phyloP scores from a whole-genome alignment of 2,797 vertebrate species.

The Bucorvus abyssinicus region DNA sequence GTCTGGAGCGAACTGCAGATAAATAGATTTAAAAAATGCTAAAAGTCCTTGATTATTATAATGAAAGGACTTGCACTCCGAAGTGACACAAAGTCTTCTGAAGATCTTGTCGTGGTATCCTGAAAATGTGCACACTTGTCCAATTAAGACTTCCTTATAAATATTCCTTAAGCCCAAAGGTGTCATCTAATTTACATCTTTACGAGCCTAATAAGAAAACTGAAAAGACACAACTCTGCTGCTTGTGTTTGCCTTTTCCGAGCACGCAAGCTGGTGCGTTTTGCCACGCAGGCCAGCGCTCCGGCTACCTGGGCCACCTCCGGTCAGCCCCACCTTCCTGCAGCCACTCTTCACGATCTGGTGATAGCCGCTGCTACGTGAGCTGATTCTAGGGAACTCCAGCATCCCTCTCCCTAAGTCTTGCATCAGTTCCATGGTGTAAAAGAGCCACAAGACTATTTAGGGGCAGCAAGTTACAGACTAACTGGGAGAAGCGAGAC shows the following conservation, averaged over 20 bases:
- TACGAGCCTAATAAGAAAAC: not conserved
- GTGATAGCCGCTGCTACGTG: not conserved
- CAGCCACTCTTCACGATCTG: rapidly evolving
- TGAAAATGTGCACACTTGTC: not conserved
- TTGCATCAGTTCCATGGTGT: not conserved
- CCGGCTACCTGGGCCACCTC: not conserved
- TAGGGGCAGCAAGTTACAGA: not conserved
- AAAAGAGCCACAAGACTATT: not conserved
- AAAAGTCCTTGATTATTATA: not conserved
- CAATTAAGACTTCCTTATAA: not conserved
- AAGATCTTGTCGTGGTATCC: not conserved
- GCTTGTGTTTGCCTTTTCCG: not conserved
- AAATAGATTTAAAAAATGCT: not conserved
- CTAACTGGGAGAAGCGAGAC: not conserved
- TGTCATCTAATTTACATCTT: not conserved
- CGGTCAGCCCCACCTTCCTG: not conserved
- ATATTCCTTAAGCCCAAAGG: not conserved
- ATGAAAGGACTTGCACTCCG: not conserved
- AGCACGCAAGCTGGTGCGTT: not conserved
- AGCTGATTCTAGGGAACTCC: not conserved
- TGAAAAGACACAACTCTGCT: not conserved
- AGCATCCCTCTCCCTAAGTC: not conserved
- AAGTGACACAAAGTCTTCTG: not conserved
- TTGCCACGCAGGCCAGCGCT: not conserved
- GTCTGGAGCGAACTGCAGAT: not conserved